Percentiles rank a stretch among this genome's conserved stretches.
Evolutionary conservation across 2,888 invertebrate species (phyloP).

Genomic region (Nemotelus nigrinus): DNA sequence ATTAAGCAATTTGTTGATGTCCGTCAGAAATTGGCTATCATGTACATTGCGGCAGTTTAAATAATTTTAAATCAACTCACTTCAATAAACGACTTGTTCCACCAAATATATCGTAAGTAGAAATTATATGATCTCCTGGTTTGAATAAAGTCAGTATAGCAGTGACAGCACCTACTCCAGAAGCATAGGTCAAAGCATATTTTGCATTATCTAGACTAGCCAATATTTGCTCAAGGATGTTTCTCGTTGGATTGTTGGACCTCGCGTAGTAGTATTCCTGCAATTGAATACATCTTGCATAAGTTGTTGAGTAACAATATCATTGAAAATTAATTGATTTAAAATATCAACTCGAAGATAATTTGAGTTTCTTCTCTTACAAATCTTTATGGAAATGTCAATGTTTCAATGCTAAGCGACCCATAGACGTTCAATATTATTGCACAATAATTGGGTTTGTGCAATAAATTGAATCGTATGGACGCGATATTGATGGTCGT

Average conservation of each 20-base stretch:
- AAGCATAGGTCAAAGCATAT: constrained; percentile 83
- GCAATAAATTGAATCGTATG: no score
- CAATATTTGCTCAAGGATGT: constrained; percentile 86
- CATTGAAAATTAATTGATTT: no score
- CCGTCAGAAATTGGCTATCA: not conserved
- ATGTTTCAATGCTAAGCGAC: no score
- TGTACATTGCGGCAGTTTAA: no score
- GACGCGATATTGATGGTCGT: no score
- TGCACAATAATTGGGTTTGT: no score
- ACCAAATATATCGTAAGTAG: constrained; percentile 94
- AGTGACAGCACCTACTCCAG: constrained; percentile 89
- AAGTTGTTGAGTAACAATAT: no score
- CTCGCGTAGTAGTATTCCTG: constrained; percentile 92
- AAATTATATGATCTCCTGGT: constrained; percentile 88
- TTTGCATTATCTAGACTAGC: constrained; percentile 91
- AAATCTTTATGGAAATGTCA: no score
- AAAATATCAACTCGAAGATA: no score
- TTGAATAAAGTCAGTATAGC: constrained; percentile 79
- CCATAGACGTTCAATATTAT: no score
- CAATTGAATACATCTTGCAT: not conserved
- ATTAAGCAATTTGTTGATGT: no score
- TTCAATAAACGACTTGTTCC: constrained; percentile 85
- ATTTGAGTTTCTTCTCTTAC: no score
- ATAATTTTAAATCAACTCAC: constrained; percentile 59
- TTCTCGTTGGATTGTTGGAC: constrained; percentile 93